These are phyloP conservation scores for Cathartes aura DNA, from an alignment of 2,113 vertebrate genomes.

Conservation along the genomic window DNA sequence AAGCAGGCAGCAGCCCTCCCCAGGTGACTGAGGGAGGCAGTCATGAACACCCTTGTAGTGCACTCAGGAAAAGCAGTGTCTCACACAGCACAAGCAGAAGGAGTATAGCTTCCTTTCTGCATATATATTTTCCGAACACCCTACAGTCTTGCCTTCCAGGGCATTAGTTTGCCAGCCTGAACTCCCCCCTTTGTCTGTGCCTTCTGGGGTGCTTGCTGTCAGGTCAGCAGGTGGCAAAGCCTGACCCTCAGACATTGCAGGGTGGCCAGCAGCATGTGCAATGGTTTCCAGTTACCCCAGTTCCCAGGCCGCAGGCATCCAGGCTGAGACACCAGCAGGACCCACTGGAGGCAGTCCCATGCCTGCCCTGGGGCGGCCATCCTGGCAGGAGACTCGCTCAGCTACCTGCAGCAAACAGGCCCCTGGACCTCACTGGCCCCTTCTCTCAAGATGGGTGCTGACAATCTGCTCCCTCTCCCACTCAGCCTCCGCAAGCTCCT, in stretches of 20 bases:
- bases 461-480: not conserved
- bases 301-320: not conserved
- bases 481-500: not conserved
- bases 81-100: not conserved
- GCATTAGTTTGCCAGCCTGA: not conserved
- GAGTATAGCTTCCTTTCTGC: not conserved
- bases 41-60: not conserved
- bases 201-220: not conserved
- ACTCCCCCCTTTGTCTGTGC: not conserved
- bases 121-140: not conserved
- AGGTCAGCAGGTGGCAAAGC: not conserved
- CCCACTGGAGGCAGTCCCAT: not conserved
- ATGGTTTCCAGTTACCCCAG: not conserved
- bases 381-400: not conserved
- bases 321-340: not conserved
- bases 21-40: not conserved
- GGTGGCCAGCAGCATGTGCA: rapidly evolving
- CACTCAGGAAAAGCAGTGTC: not conserved
- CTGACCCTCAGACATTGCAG: not conserved
- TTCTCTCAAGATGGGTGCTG: not conserved
- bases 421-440: not conserved
- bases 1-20: not conserved
- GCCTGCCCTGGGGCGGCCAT: not conserved
- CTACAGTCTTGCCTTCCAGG: not conserved
- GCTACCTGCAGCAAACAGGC: not conserved